These are phyloP conservation scores for Theonella swinhoei DNA, from an alignment of 37 sponge, comb jelly and placozoan species.

Conservation along the genomic window DNA sequence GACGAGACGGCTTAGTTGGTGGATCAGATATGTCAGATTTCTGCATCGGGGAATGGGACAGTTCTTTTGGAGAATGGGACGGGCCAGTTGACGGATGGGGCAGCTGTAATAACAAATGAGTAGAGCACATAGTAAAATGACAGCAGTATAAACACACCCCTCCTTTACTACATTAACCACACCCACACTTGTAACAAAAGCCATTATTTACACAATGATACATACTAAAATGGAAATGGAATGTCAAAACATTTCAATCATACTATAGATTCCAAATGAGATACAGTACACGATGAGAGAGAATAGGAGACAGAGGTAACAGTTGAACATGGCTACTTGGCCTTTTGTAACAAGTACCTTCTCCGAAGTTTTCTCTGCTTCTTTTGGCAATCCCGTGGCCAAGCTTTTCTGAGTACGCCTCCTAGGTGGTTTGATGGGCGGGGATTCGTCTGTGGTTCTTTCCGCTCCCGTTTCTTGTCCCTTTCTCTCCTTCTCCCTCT, in stretches of 20 bases:
- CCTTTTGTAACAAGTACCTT: background rate
- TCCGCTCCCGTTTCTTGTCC: background rate
- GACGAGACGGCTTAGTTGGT: background rate
- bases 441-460: background rate
- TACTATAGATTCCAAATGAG: too few species aligned
- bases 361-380: background rate
- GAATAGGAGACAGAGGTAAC: background rate
- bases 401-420: background rate
- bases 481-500: background rate
- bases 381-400: background rate
- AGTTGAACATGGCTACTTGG: background rate
- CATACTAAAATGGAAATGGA: too few species aligned
- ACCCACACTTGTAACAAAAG: too few species aligned
- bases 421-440: background rate
- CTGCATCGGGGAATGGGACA: background rate
- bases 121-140: too few species aligned
- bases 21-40: background rate
- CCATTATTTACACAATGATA: too few species aligned
- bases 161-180: too few species aligned
- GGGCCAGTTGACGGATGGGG: background rate
- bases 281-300: background rate
- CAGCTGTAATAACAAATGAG: background rate
- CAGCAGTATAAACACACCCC: too few species aligned
- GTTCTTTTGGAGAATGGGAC: background rate
- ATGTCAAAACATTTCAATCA: too few species aligned